Conservation (phyloP, 2,888 invertebrate genomes). For the Amphipyra tragopoginis region DNA sequence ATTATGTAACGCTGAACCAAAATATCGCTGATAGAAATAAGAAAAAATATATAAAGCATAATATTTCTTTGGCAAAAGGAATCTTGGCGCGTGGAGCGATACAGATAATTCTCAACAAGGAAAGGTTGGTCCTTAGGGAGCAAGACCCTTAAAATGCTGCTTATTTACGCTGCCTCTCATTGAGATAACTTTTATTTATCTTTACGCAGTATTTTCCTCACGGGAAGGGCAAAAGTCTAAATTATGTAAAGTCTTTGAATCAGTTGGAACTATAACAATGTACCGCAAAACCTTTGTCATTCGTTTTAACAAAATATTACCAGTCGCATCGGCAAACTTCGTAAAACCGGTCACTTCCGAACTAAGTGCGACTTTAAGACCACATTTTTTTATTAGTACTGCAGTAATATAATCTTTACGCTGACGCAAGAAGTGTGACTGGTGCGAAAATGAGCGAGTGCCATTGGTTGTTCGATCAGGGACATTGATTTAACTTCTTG, state of each 20-base stretch:
- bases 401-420: no score
- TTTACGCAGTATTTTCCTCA: constrained; percentile 47
- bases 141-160: constrained; percentile 60
- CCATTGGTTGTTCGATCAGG: no score
- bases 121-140: constrained; percentile 62
- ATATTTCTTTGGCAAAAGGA: constrained; percentile 58
- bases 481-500: no score
- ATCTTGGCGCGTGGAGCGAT: constrained; percentile 59
- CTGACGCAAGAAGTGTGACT: no score
- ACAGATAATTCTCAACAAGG: constrained; percentile 67
- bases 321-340: no score
- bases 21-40: constrained; percentile 47
- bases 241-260: constrained; percentile 32
- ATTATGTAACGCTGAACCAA: constrained; percentile 15
- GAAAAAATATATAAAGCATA: constrained; percentile 51
- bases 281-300: constrained; percentile 14
- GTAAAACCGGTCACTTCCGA: no score
- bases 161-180: constrained; percentile 51
- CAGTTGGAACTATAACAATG: constrained; percentile 12
- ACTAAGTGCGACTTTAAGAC: no score
- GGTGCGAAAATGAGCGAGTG: no score
- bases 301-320: not conserved
- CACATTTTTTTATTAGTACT: no score
- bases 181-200: constrained; percentile 56
- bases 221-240: constrained; percentile 38